Evolutionary conservation across 1,140 invertebrate species (phyloP), one percentile per base, ranked within the genome.

Genomic region (Zaprionus nigranus): DNA sequence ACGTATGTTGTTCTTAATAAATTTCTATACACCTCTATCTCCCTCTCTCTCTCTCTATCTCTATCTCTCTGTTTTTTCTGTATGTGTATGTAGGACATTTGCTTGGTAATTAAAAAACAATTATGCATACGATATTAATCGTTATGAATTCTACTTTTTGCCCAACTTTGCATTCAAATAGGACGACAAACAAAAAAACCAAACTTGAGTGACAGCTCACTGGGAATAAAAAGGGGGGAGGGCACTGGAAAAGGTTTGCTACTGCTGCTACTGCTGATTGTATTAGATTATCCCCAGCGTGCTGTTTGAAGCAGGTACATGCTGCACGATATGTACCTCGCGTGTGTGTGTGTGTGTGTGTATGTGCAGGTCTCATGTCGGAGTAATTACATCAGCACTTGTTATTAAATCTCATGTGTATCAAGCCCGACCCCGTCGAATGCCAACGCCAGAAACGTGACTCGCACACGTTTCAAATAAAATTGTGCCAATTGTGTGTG

Each of bases 81-180:
- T 51, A 49, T 74, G 12, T 30, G 43, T 65, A 13, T 57, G 38
- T 58, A 5, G n/a, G 40, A 46, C 34, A 40, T 57, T 67, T 62
- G 36, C 57, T 26, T 62, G 70, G 67, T 85, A 81, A 85, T 85
- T 85, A 81, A 85, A 85, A 85, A 78, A 75, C 82, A 85, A 85
- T 85, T 85, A 85, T 81, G 78, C 82, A 78, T 75, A 79, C 67
- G 68, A 78, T 72, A 68, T 75, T 68, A 59, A 26, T 51, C 38
- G 63, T 30, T 68, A 58, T 61, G 43, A 64, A 53, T 54, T 75
- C 60, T 66, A 49, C 34, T 76, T 75, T 71, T 53, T 26, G 26
- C 53, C 53, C 36, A 72, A 11, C 46, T 20, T 20, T 60, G 58
- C 17, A 70, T 63, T 46, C 26, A 38, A 66, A 53, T 46, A 56